Percentiles rank a stretch among this genome's conserved stretches.
Evolutionary conservation across 1,140 invertebrate species (phyloP).

Genomic region (Eriosoma lanigerum): DNA sequence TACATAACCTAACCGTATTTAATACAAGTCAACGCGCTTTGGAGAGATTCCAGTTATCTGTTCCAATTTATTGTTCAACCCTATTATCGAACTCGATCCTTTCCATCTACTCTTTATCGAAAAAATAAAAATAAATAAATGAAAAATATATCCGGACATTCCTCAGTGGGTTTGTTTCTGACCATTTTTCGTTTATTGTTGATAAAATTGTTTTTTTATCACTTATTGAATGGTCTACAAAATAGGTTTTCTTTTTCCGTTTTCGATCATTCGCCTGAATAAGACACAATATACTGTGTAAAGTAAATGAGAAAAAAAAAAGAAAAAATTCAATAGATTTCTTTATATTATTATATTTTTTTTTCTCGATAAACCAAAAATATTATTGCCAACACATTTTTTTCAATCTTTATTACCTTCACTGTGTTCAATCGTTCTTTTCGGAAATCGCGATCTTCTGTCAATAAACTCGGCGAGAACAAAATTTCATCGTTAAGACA

Average conservation of each 20-base stretch:
- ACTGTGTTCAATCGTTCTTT: not conserved
- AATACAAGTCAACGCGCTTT: conserved; percentile 17
- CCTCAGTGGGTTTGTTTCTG: conserved; percentile 38
- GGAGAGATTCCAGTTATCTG: conserved; percentile 48
- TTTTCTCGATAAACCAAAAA: conserved; percentile 2
- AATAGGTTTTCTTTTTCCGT: conserved; percentile 43
- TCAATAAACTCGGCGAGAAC: not conserved
- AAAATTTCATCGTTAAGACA: not conserved
- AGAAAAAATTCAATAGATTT: conserved; percentile 20
- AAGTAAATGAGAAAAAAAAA: conserved; percentile 16
- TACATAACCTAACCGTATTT: not conserved
- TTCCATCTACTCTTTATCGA: not conserved
- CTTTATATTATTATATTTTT: not conserved
- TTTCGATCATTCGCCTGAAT: conserved; percentile 31
- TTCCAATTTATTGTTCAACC: conserved; percentile 46
- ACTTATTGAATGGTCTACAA: conserved; percentile 36
- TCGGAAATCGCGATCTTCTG: not conserved
- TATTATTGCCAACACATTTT: not conserved
- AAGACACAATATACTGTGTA: conserved; percentile 39
- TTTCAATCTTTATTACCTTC: no score
- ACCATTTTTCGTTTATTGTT: conserved; percentile 41
- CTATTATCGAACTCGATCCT: conserved; percentile 27
- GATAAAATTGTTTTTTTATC: conserved; percentile 46
- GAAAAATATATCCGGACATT: not conserved
- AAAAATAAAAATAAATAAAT: no score